These are phyloP conservation scores for Xyrauchen texanus DNA, from an alignment of 2,113 vertebrate genomes.

Conservation along the genomic window DNA sequence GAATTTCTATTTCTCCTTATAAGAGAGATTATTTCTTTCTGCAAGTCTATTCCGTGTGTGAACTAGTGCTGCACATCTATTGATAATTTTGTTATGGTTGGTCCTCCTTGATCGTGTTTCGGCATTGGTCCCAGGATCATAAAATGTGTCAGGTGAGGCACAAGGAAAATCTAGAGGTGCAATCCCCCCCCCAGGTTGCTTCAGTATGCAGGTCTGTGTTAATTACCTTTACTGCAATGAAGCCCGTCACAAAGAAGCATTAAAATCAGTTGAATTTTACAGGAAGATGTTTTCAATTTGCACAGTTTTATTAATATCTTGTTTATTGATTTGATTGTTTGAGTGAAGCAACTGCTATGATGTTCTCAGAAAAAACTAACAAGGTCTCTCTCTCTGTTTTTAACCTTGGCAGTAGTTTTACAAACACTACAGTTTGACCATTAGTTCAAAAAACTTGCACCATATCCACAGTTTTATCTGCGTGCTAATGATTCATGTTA, in stretches of 20 bases:
- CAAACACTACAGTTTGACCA: constrained; percentile 14
- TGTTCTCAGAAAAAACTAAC: background rate
- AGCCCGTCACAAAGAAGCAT: constrained; percentile 14
- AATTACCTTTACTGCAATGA: constrained; percentile 26
- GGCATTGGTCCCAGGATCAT: too few relatives aligned
- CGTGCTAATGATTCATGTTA: constrained; percentile 42
- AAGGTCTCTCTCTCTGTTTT: background rate
- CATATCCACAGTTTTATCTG: constrained; percentile 15
- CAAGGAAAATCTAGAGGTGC: too few relatives aligned
- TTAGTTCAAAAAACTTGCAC: constrained; percentile 4
- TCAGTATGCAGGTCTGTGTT: constrained; percentile 11
- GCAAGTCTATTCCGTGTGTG: background rate
- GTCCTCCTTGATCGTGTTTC: too few relatives aligned
- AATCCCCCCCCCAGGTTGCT: background rate
- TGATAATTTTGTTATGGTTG: constrained; percentile 15
- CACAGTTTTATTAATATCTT: background rate
- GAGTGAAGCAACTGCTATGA: background rate
- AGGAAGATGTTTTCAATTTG: background rate
- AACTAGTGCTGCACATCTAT: background rate
- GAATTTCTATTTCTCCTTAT: background rate
- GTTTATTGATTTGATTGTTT: constrained; percentile 4
- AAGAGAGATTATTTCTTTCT: background rate
- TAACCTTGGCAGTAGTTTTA: background rate
- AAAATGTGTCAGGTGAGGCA: too few relatives aligned
- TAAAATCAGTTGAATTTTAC: background rate